phyloP scores from a whole-genome alignment of 1,140 invertebrate genomes.

The Calliopsis andreniformis region DNA sequence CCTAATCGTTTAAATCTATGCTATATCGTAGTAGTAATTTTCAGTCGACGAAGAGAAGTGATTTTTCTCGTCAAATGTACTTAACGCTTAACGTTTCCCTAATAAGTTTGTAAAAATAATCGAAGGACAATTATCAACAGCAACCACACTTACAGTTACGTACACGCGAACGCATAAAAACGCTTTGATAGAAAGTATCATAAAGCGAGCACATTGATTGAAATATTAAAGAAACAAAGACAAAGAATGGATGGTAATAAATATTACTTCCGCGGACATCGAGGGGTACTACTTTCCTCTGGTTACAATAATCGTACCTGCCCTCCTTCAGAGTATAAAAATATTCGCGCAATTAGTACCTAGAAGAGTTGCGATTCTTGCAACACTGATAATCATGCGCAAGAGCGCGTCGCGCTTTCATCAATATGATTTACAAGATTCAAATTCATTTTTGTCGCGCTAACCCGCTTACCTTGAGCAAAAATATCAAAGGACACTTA shows the following conservation, averaged over 20 bases:
- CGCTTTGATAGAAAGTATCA: constrained; percentile 36
- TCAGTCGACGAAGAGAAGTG: neutral
- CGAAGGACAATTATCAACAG: neutral
- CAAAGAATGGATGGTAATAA: constrained; percentile 55
- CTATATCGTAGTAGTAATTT: neutral
- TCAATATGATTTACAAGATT: constrained; percentile 22
- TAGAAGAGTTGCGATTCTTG: constrained; percentile 46
- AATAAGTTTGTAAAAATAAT: neutral
- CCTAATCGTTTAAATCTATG: neutral
- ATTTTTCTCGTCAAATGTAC: neutral
- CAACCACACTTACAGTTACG: constrained; percentile 44
- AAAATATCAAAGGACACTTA: constrained; percentile 41
- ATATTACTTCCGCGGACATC: constrained; percentile 58
- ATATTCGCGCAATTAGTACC: constrained; percentile 63
- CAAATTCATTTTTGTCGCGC: constrained; percentile 18
- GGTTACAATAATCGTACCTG: constrained; percentile 48
- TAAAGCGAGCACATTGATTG: constrained; percentile 36
- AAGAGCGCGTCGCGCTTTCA: constrained; percentile 36
- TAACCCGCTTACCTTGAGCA: constrained; percentile 55
- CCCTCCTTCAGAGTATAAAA: constrained; percentile 63
- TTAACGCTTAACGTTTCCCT: constrained; percentile 8
- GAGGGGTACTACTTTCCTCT: constrained; percentile 46
- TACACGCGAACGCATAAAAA: constrained; percentile 28
- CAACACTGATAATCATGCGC: constrained; percentile 21
- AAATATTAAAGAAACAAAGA: constrained; percentile 35